Conservation (phyloP, 2,888 invertebrate genomes). For the Callinectes sapidus region DNA sequence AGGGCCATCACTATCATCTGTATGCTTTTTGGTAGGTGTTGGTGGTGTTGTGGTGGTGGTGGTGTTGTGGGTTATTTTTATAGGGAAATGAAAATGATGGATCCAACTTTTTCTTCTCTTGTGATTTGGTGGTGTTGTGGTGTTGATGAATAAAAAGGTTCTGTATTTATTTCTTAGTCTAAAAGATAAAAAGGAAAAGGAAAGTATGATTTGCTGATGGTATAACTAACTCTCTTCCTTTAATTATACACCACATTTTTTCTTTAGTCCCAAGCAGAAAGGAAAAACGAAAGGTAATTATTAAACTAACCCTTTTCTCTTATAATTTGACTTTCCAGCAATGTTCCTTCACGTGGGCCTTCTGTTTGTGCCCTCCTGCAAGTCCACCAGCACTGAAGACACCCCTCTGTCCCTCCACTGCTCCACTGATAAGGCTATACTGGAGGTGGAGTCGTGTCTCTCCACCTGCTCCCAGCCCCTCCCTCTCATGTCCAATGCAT, state of each 20-base stretch:
- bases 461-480: constrained; percentile 41
- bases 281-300: too few relatives aligned
- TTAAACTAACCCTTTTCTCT: neutral
- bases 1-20: constrained; percentile 75
- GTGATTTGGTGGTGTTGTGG: too few relatives aligned
- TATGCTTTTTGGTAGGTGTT: constrained; percentile 74
- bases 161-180: too few relatives aligned
- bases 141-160: too few relatives aligned
- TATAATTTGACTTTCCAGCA: constrained; percentile 47
- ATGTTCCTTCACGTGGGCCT: constrained; percentile 65
- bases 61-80: neutral
- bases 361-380: constrained; percentile 67
- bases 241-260: too few relatives aligned
- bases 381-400: neutral
- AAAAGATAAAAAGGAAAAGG: too few relatives aligned
- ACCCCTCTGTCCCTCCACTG: constrained; percentile 59
- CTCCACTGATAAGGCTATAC: constrained; percentile 34
- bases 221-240: too few relatives aligned
- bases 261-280: too few relatives aligned
- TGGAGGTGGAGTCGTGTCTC: constrained; percentile 54
- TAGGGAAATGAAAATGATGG: too few relatives aligned
- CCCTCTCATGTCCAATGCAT: neutral
- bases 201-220: too few relatives aligned
- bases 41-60: neutral
- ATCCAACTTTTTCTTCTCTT: too few relatives aligned